These are phyloP conservation scores for Drosophila gaucha DNA, from an alignment of 2,888 invertebrate genomes.

Conservation along the genomic window DNA sequence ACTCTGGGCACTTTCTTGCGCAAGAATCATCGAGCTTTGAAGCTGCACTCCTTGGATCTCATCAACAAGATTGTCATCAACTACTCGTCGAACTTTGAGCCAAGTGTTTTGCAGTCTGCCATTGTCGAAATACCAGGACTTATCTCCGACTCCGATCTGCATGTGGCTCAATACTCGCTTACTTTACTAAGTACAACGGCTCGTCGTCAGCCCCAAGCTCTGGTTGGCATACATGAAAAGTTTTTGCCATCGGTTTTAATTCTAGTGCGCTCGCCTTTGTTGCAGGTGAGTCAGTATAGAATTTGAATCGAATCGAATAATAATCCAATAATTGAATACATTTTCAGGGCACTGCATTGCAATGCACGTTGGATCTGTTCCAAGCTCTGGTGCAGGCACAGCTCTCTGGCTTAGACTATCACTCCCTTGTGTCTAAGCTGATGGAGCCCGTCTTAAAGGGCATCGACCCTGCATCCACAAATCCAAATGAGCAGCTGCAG, in stretches of 20 bases:
- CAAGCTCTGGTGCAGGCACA: constrained; percentile 95
- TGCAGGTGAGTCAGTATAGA: constrained; percentile 83
- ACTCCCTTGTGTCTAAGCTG: constrained; percentile 91
- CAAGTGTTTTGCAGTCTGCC: constrained; percentile 89
- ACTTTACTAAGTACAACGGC: constrained; percentile 93
- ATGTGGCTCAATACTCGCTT: constrained; percentile 97
- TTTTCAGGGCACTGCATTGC: constrained; percentile 92
- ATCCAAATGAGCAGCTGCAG: constrained; percentile 86
- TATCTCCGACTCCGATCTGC: constrained; percentile 96
- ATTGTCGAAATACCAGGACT: constrained; percentile 95
- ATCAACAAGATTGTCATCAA: constrained; percentile 96
- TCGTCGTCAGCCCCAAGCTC: constrained; percentile 90
- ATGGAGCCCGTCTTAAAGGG: constrained; percentile 88
- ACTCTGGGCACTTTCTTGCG: constrained; percentile 96
- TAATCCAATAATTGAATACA: not conserved
- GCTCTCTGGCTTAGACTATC: constrained; percentile 91
- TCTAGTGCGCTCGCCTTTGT: constrained; percentile 94
- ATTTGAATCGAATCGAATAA: not conserved
- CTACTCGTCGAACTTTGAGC: constrained; percentile 88
- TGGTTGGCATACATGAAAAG: constrained; percentile 89
- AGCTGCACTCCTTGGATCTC: constrained; percentile 94
- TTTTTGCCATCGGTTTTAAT: constrained; percentile 94
- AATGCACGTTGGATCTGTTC: constrained; percentile 96
- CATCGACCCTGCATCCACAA: constrained; percentile 67
- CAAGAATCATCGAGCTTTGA: constrained; percentile 98